Evolutionary conservation across 2,113 vertebrate species (phyloP).

Genomic region (Theristicus caerulescens): DNA sequence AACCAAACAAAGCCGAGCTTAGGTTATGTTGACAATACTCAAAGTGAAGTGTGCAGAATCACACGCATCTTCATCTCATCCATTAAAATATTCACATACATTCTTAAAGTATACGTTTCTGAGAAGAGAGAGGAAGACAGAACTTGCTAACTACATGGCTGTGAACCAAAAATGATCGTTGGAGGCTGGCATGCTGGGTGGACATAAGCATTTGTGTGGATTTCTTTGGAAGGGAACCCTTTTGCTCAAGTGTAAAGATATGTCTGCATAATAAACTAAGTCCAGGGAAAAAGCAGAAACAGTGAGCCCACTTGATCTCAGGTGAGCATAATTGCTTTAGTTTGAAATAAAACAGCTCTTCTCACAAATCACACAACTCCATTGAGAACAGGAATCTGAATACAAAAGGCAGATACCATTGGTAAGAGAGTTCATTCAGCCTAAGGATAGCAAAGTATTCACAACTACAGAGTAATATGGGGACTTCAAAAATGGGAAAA

Average conservation of each 20-base stretch:
- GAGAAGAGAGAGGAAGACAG: background rate
- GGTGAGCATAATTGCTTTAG: background rate
- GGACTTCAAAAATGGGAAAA: background rate
- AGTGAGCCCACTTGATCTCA: background rate
- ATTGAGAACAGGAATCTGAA: background rate
- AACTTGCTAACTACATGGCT: background rate
- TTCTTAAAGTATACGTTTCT: background rate
- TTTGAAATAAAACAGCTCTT: background rate
- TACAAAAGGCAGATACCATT: background rate
- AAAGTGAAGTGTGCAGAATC: background rate
- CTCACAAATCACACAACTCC: background rate
- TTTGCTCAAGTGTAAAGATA: background rate
- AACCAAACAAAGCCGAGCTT: background rate
- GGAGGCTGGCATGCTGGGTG: background rate
- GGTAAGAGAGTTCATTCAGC: background rate
- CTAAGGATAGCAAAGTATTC: background rate
- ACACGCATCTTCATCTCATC: background rate
- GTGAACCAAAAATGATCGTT: background rate
- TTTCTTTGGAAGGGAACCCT: background rate
- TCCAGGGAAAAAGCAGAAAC: background rate
- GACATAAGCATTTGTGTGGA: background rate
- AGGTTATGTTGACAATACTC: background rate
- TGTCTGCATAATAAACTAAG: background rate
- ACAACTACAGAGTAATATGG: background rate
- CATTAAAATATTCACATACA: background rate